A percentile compares a stretch with the other conserved stretches of the same genome.
Evolutionary conservation across 2,888 invertebrate species (phyloP).

Genomic region (Conistra vaccinii): DNA sequence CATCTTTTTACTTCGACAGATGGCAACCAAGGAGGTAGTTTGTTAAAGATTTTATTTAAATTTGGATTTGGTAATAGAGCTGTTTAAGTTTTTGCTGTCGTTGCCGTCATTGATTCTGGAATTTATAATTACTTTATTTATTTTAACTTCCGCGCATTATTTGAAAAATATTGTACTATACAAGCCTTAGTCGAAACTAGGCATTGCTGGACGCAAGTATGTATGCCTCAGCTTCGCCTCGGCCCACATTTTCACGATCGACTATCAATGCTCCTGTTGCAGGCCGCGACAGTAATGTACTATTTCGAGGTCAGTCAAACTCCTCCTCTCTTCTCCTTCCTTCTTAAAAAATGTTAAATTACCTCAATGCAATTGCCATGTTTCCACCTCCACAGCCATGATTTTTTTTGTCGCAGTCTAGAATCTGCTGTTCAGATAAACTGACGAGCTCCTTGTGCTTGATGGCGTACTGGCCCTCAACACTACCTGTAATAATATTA

Average conservation of each 20-base stretch:
- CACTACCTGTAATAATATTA: conserved; percentile 50
- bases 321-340: too few relatives aligned
- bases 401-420: conserved; percentile 34
- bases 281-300: not conserved
- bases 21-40: too few relatives aligned
- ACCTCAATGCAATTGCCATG: not conserved
- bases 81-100: too few relatives aligned
- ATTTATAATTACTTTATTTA: too few relatives aligned
- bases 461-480: conserved; percentile 49
- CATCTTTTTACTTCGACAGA: too few relatives aligned
- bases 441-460: conserved; percentile 14
- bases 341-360: not conserved
- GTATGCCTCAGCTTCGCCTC: not conserved
- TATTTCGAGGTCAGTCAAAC: not conserved
- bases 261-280: not conserved
- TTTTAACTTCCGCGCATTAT: too few relatives aligned
- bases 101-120: too few relatives aligned
- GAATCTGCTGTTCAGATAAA: conserved; percentile 53
- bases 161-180: too few relatives aligned
- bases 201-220: not conserved
- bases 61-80: too few relatives aligned
- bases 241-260: not conserved
- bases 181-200: too few relatives aligned
- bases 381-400: conserved; percentile 4
- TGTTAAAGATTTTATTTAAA: too few relatives aligned